These are phyloP conservation scores for Plectrocnemia conspersa DNA, from an alignment of 1,140 invertebrate species.

Conservation along the genomic window DNA sequence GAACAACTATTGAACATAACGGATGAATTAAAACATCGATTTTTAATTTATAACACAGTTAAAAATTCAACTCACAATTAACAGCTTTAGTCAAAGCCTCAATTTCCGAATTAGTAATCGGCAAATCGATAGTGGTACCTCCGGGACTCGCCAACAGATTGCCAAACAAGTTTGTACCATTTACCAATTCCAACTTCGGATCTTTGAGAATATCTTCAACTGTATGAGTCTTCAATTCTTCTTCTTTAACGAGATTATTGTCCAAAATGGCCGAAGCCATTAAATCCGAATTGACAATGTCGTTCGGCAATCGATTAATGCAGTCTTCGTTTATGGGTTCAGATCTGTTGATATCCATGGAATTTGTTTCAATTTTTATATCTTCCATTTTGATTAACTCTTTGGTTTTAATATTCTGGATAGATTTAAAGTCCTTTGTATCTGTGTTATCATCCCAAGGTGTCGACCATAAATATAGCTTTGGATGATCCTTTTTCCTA, in stretches of 20 bases:
- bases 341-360: neutral
- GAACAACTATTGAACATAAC: slow-evolving; percentile 42
- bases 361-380: neutral
- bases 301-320: neutral
- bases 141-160: slow-evolving; percentile 40
- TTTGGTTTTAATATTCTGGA: neutral
- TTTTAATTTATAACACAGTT: neutral
- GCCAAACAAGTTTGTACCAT: slow-evolving; percentile 34
- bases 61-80: slow-evolving; percentile 38
- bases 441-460: slow-evolving; percentile 61
- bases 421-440: neutral
- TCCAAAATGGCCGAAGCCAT: neutral
- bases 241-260: neutral
- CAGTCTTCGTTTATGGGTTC: neutral
- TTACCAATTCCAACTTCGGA: slow-evolving; percentile 3
- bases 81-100: slow-evolving; percentile 43
- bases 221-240: slow-evolving; percentile 2
- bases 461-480: slow-evolving; percentile 80
- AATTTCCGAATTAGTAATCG: slow-evolving; percentile 43
- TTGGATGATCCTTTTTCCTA: slow-evolving; percentile 74
- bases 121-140: slow-evolving; percentile 41
- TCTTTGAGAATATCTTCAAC: neutral
- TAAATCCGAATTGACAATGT: neutral
- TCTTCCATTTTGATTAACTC: neutral
- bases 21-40: neutral